A percentile compares a stretch with the other conserved stretches of the same genome.
Evolutionary conservation across 2,113 vertebrate species (phyloP).

Genomic region (Rhizomys pruinosus): DNA sequence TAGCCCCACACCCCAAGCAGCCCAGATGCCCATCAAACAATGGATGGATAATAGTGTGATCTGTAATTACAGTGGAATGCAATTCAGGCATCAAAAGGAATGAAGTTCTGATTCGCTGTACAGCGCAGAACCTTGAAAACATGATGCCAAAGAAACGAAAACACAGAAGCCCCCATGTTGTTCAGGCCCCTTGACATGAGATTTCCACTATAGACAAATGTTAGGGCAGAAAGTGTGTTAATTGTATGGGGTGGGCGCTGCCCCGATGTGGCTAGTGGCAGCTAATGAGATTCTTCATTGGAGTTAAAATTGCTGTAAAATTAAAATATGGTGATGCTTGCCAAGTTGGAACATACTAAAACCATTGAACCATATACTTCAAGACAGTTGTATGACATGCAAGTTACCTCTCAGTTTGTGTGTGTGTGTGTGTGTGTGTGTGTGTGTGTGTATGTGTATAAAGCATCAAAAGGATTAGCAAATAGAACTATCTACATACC

Average conservation of each 20-base stretch:
- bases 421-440: no score
- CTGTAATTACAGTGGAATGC: neutral
- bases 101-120: neutral
- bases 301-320: neutral
- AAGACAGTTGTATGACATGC: neutral
- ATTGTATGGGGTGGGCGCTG: neutral
- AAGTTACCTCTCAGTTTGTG: neutral
- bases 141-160: neutral
- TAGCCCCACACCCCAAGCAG: neutral
- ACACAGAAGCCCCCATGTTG: no score
- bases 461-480: neutral
- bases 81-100: neutral
- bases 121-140: neutral
- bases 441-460: no score
- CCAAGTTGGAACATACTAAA: neutral
- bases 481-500: neutral
- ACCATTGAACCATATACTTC: neutral
- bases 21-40: neutral
- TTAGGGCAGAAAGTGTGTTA: neutral
- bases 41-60: neutral
- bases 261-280: neutral
- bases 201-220: neutral
- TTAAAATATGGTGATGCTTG: neutral
- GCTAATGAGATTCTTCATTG: neutral
- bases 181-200: neutral